A percentile compares a stretch with the other conserved stretches of the same genome.
These are phyloP conservation scores for Mallotus villosus DNA, from an alignment of 2,797 vertebrate genomes.

Conservation along the genomic window DNA sequence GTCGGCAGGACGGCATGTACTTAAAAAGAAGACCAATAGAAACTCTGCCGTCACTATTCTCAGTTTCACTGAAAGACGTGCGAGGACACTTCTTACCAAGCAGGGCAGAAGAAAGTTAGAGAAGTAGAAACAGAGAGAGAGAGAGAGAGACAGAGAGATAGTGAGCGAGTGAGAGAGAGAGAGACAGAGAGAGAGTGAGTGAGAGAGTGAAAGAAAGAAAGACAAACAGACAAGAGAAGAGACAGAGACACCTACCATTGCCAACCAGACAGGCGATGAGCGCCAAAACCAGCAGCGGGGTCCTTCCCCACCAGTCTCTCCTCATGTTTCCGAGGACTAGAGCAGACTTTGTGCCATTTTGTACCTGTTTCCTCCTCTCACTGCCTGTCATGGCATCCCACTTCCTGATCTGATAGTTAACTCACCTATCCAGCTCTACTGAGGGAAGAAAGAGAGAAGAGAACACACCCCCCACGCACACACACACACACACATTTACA, in stretches of 20 bases:
- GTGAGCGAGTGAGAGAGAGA: not conserved
- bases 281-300: constrained; percentile 51
- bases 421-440: constrained; percentile 53
- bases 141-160: not conserved
- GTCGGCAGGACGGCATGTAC: not conserved
- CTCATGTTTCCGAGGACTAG: constrained; percentile 59
- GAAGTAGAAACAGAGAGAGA: not conserved
- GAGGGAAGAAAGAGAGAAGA: constrained; percentile 36
- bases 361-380: constrained; percentile 48
- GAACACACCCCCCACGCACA: constrained; percentile 4
- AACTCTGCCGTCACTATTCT: not conserved
- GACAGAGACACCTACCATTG: constrained; percentile 58
- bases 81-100: not conserved
- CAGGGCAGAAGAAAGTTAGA: too few relatives aligned
- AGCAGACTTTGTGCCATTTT: constrained; percentile 68
- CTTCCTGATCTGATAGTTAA: constrained; percentile 75
- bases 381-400: constrained; percentile 66
- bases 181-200: not conserved
- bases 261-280: constrained; percentile 40
- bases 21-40: not conserved
- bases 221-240: not conserved
- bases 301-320: constrained; percentile 47
- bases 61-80: not conserved
- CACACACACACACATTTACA: constrained; percentile 8
- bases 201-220: not conserved